A percentile compares a stretch with the other conserved stretches of the same genome.
These are phyloP conservation scores for Agrypnia vestita DNA, from an alignment of 1,140 invertebrate species.

Conservation along the genomic window DNA sequence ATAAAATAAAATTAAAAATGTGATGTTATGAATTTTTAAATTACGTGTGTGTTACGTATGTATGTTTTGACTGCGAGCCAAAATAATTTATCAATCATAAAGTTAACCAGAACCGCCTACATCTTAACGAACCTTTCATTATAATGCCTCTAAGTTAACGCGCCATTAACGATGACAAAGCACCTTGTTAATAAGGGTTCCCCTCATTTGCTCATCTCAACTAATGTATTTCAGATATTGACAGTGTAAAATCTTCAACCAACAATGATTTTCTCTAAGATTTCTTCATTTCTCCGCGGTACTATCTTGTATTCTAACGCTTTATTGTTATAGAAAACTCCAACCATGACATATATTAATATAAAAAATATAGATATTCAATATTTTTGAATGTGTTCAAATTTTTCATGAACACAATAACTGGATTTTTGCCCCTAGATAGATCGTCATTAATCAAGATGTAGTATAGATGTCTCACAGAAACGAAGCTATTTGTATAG, in stretches of 20 bases:
- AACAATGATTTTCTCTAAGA: neutral
- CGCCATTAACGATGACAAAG: constrained; percentile 15
- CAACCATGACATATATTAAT: too few relatives aligned
- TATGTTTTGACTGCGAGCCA: neutral
- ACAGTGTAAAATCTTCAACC: neutral
- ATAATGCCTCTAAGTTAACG: constrained; percentile 1
- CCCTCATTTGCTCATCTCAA: constrained; percentile 9
- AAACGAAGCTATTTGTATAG: too few relatives aligned
- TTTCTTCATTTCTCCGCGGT: neutral
- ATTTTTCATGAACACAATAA: too few relatives aligned
- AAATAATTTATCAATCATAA: neutral
- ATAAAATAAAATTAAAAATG: too few relatives aligned
- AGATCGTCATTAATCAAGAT: too few relatives aligned
- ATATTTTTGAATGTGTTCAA: too few relatives aligned
- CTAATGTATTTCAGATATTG: neutral
- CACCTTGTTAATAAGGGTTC: constrained; percentile 2
- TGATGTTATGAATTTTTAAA: too few relatives aligned
- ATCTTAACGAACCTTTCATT: constrained; percentile 5
- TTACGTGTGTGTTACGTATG: too few relatives aligned
- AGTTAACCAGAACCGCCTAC: neutral
- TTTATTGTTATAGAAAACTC: too few relatives aligned
- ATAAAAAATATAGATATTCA: too few relatives aligned
- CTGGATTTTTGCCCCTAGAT: too few relatives aligned
- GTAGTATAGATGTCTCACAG: too few relatives aligned
- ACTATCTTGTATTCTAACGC: neutral